These are phyloP conservation scores for Eupeodes corollae DNA, from an alignment of 1,140 invertebrate genomes.

Conservation along the genomic window DNA sequence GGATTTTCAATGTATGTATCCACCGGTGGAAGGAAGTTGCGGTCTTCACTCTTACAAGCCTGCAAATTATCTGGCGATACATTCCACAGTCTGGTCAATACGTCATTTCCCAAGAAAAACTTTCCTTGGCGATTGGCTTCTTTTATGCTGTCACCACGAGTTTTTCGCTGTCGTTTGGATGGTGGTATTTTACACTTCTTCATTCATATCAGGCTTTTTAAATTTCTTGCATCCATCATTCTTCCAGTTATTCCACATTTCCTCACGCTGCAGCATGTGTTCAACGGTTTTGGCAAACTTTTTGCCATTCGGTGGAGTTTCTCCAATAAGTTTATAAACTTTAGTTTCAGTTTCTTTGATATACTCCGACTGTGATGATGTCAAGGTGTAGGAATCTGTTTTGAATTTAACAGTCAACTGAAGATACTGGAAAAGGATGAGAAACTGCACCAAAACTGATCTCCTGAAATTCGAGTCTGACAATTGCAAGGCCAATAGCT, in stretches of 20 bases:
- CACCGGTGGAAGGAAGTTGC: slow-evolving; percentile 83
- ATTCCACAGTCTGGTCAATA: slow-evolving; percentile 91
- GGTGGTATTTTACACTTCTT: slow-evolving; percentile 40
- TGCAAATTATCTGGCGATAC: slow-evolving; percentile 83
- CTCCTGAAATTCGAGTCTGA: slow-evolving; percentile 93
- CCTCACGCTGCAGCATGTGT: slow-evolving; percentile 71
- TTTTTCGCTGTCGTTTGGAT: slow-evolving; percentile 32
- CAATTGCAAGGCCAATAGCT: slow-evolving; percentile 87
- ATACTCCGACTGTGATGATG: slow-evolving; percentile 77
- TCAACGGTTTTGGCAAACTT: slow-evolving; percentile 73
- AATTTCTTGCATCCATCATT: slow-evolving; percentile 81
- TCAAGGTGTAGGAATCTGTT: slow-evolving; percentile 73
- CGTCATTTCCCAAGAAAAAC: slow-evolving; percentile 67
- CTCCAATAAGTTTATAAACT: slow-evolving; percentile 65
- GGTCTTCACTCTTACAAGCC: slow-evolving; percentile 75
- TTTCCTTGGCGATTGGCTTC: slow-evolving; percentile 58
- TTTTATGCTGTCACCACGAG: slow-evolving; percentile 61
- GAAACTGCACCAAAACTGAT: slow-evolving; percentile 87
- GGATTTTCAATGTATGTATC: slow-evolving; percentile 75
- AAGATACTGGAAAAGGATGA: slow-evolving; percentile 94
- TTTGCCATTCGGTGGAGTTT: slow-evolving; percentile 84
- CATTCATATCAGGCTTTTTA: slow-evolving; percentile 40
- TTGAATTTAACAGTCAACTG: slow-evolving; percentile 87
- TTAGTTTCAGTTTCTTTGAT: slow-evolving; percentile 61
- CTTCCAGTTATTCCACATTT: slow-evolving; percentile 97